Evolutionary conservation across 2,797 vertebrate genomes (phyloP).

Genomic region (Serranus cabrilla): DNA sequence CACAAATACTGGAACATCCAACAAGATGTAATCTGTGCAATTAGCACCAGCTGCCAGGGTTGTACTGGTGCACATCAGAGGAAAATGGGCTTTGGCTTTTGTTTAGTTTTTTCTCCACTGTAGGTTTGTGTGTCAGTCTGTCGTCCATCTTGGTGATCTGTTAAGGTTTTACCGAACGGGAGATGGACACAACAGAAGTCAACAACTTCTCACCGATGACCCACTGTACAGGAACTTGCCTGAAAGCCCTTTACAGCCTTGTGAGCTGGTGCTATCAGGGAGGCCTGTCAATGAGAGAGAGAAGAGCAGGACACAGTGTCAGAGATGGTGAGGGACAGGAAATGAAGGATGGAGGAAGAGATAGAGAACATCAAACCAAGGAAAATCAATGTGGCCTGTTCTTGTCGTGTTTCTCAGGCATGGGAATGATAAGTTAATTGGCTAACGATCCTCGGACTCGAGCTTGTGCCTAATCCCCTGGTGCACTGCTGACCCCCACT

Average conservation of each 20-base stretch:
- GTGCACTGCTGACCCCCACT: conserved; percentile 50
- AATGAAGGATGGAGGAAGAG: conserved; percentile 45
- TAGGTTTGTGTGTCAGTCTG: conserved; percentile 13
- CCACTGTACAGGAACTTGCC: conserved; percentile 40
- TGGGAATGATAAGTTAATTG: conserved; percentile 81
- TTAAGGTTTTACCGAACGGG: conserved; percentile 27
- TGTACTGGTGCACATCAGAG: conserved; percentile 30
- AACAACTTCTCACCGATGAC: conserved; percentile 46
- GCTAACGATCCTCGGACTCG: conserved; percentile 76
- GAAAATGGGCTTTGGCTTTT: conserved; percentile 35
- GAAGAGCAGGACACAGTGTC: conserved; percentile 36
- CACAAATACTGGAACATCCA: conserved; percentile 26
- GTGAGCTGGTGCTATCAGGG: conserved; percentile 46
- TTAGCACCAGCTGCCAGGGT: conserved; percentile 40
- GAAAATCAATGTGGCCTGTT: conserved; percentile 79
- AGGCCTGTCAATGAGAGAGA: conserved; percentile 48
- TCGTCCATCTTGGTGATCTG: conserved; percentile 27
- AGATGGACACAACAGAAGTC: conserved; percentile 40
- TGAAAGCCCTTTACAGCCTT: conserved; percentile 47
- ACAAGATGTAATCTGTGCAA: conserved; percentile 39
- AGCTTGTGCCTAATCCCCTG: conserved; percentile 70
- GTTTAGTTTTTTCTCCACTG: not conserved
- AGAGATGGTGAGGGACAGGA: conserved; percentile 32
- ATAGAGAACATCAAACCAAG: conserved; percentile 70
- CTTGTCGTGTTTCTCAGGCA: conserved; percentile 71